Percentiles rank a stretch among this genome's conserved stretches.
These are phyloP conservation scores for Chaenocephalus aceratus DNA, from an alignment of 2,113 vertebrate species.

Conservation along the genomic window DNA sequence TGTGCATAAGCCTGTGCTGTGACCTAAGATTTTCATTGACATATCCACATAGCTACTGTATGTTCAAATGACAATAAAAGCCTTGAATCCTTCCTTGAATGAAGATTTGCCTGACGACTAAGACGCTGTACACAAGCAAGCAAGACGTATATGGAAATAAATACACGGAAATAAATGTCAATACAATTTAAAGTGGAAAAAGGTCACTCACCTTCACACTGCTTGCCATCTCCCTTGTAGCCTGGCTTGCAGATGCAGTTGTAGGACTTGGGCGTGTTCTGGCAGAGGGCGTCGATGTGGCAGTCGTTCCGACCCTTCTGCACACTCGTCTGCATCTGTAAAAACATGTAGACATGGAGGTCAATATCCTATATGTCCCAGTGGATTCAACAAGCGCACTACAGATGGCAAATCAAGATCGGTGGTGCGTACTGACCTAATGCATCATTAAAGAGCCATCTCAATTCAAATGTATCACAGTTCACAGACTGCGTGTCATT, in stretches of 20 bases:
- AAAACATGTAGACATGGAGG: conserved; percentile 5
- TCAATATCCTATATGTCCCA: conserved; percentile 15
- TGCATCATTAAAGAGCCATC: neutral
- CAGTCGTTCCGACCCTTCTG: conserved; percentile 94
- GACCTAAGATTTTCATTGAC: no score
- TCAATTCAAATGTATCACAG: neutral
- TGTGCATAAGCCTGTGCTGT: no score
- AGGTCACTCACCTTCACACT: conserved; percentile 91
- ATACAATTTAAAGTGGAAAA: neutral
- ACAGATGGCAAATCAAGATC: neutral
- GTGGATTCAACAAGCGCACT: neutral
- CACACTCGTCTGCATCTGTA: conserved; percentile 93
- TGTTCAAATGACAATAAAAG: no score
- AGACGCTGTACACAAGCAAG: no score
- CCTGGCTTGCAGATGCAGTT: conserved; percentile 98
- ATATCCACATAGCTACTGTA: no score
- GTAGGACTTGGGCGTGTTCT: conserved; percentile 95
- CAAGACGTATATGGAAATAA: no score
- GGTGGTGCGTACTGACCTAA: neutral
- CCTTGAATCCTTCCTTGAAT: no score
- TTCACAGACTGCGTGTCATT: neutral
- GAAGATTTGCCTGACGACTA: no score
- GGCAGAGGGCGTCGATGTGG: conserved; percentile 97
- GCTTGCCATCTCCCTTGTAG: conserved; percentile 95
- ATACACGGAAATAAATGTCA: neutral